Percentiles rank a stretch among this genome's conserved stretches.
Conservation (phyloP, 2,888 invertebrate species). For the Anticlea derivata region DNA sequence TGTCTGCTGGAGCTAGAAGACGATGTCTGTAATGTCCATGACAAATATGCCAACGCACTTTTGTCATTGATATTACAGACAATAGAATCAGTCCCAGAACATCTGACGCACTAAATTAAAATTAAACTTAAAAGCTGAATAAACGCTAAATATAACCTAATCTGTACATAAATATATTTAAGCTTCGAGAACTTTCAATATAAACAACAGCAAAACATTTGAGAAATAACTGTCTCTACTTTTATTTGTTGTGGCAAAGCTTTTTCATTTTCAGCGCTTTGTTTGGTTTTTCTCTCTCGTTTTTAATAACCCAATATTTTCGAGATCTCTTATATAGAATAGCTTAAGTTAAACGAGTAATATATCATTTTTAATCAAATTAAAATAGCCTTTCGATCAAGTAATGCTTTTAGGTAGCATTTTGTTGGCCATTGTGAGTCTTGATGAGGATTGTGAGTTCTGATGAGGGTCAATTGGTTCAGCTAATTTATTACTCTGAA, state of each 20-base stretch:
- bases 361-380: constrained; percentile 45
- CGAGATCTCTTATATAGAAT: constrained; percentile 10
- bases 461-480: constrained; percentile 54
- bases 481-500: constrained; percentile 50
- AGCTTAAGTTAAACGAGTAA: constrained; percentile 25
- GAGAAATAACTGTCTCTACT: constrained; percentile 10
- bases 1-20: constrained; percentile 69
- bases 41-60: constrained; percentile 49
- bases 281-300: constrained; percentile 23
- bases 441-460: constrained; percentile 53
- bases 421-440: constrained; percentile 53
- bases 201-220: not conserved
- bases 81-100: constrained; percentile 68
- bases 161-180: constrained; percentile 13
- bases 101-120: constrained; percentile 71
- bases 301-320: constrained; percentile 19
- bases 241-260: constrained; percentile 28
- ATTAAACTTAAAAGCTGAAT: constrained; percentile 40
- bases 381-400: constrained; percentile 42
- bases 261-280: constrained; percentile 28
- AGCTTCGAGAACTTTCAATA: not conserved
- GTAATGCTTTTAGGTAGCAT: constrained; percentile 45
- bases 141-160: constrained; percentile 9
- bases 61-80: constrained; percentile 54
- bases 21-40: constrained; percentile 62